Evolutionary conservation across 2,888 invertebrate species (phyloP), one percentile per base, ranked within the genome.

Genomic region (Eupithecia abbreviata): DNA sequence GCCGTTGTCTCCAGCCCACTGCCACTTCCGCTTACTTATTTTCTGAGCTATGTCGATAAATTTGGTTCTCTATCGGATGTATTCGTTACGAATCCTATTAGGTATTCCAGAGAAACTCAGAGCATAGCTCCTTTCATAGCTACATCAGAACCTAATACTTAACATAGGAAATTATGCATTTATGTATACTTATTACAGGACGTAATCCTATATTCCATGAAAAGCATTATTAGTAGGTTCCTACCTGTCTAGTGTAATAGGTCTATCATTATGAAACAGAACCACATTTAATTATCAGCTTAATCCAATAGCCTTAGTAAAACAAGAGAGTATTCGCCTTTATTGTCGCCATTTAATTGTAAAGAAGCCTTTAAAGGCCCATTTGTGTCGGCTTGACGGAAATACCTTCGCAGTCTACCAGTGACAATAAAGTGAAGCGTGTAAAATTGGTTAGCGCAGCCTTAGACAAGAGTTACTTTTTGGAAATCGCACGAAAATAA

Each of bases 381-480:
- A 80, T 85, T 83, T 81, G 79, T 81, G 81, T 78, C 78, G 79
- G 81, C 75, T 73, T 75, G 49, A 69, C n/a, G 77, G 76, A 80
- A 79, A 77, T 81, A 82, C 78, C 82, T 84, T 83, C 80, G 81
- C 81, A 84, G 83, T 81, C 81, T 84, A 81, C 84, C 73, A 79
- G 47, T 74, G 80, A 87, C 84, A 85, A 87, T 85, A 85, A 86
- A 85, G 77, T 73, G 84, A 81, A 82, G 77, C 81, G 80, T 82
- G 83, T 85, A 84, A 87, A 86, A 84, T 82, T 86, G 85, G 66
- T 84, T 82, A 84, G 84, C 55, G 18, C 10, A 62, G 12, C 43
- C n/a, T 49, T 65, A 66, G 55, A 55, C 66, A 75, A 73, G 10
- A 68, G 43, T 42, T 45, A n/a, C 10, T 42, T 4, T 45, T 10